Evolutionary conservation across 2,888 invertebrate species (phyloP).

Genomic region (Meliscaeva auricollis): DNA sequence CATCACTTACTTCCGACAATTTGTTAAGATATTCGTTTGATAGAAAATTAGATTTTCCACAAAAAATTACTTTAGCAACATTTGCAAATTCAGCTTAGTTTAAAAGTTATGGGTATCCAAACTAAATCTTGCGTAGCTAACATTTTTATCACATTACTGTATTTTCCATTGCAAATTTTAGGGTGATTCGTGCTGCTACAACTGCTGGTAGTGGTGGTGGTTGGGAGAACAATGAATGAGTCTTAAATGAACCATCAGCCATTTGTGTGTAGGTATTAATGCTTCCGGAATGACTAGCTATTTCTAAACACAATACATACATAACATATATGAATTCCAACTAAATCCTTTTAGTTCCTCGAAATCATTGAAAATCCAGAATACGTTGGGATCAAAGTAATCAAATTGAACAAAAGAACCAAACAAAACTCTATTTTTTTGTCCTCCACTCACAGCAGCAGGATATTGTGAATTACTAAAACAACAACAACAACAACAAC

Average conservation of each 20-base stretch:
- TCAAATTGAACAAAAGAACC: constrained; percentile 53
- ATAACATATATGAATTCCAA: constrained; percentile 34
- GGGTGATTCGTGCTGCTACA: neutral
- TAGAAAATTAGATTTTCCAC: too few relatives aligned
- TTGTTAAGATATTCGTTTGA: too few relatives aligned
- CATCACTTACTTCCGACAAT: too few relatives aligned
- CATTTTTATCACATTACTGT: neutral
- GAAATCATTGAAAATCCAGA: neutral
- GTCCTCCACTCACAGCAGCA: constrained; percentile 19
- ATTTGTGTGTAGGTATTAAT: constrained; percentile 6
- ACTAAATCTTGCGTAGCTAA: too few relatives aligned
- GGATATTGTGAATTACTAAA: constrained; percentile 31
- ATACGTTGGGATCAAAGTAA: constrained; percentile 25
- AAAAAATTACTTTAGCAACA: too few relatives aligned
- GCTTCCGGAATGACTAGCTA: constrained; percentile 67
- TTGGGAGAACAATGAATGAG: constrained; percentile 7
- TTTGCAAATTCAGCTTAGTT: too few relatives aligned
- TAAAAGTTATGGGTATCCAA: too few relatives aligned
- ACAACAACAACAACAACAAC: neutral
- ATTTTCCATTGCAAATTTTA: neutral
- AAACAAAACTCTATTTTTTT: constrained; percentile 10
- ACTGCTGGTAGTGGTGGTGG: neutral
- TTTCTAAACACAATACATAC: too few relatives aligned
- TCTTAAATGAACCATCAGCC: neutral
- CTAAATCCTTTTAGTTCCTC: constrained; percentile 46